Evolutionary conservation across 2,888 invertebrate genomes (phyloP).

Genomic region (Pandemis corylana): DNA sequence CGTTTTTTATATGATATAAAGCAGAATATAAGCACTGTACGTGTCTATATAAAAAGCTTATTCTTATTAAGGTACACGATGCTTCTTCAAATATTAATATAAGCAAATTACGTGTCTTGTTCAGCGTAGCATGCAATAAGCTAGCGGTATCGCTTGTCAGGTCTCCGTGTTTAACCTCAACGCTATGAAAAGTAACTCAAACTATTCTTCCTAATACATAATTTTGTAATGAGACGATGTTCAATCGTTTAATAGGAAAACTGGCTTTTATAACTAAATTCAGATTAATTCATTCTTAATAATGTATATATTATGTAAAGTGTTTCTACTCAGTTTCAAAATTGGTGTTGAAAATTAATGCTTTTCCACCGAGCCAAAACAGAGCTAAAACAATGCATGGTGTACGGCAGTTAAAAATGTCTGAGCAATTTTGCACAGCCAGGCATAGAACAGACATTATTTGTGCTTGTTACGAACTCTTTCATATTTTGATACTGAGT

Average conservation of each 20-base stretch:
- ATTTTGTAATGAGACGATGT: background rate
- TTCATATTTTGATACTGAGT: background rate
- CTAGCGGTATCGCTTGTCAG: background rate
- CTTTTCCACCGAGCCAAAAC: background rate
- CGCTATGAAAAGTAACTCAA: background rate
- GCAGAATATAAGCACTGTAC: background rate
- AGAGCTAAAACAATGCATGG: too few species aligned
- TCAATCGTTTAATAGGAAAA: too few species aligned
- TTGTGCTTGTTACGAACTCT: background rate
- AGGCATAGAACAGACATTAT: background rate
- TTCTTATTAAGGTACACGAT: background rate
- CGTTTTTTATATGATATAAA: too few species aligned
- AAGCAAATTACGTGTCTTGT: background rate
- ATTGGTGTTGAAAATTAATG: too few species aligned
- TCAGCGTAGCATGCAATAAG: background rate
- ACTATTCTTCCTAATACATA: background rate
- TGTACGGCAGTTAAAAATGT: too few species aligned
- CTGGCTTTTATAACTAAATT: too few species aligned
- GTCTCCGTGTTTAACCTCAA: background rate
- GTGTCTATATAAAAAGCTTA: background rate
- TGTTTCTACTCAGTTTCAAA: too few species aligned
- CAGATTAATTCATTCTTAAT: too few species aligned
- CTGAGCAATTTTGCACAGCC: too few species aligned
- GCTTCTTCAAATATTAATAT: background rate
- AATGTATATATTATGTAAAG: too few species aligned